Conservation (phyloP, 2,888 invertebrate genomes). For the Sphecodes monilicornis region DNA sequence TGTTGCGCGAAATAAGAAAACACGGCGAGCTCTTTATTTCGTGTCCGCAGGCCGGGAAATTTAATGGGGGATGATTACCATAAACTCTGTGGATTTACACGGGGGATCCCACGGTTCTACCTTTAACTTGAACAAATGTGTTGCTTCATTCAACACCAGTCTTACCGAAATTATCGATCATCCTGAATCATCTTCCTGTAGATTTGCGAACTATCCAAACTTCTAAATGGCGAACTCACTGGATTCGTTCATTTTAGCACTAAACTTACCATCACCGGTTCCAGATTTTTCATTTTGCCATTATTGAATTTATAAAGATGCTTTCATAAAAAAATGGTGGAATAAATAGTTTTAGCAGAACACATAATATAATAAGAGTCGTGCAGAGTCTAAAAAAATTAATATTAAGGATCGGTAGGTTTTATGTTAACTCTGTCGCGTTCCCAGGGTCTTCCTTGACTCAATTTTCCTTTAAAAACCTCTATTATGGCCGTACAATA, state of each 20-base stretch:
- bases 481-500: too few species aligned
- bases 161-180: neutral
- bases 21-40: constrained; percentile 10
- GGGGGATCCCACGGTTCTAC: neutral
- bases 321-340: too few species aligned
- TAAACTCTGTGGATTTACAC: neutral
- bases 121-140: neutral
- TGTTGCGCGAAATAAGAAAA: constrained; percentile 42
- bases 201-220: too few species aligned
- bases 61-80: constrained; percentile 27
- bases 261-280: too few species aligned
- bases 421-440: neutral
- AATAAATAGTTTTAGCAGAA: too few species aligned
- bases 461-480: neutral
- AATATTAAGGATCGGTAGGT: too few species aligned
- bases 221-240: too few species aligned
- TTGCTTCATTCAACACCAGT: neutral
- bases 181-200: neutral
- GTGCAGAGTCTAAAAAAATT: too few species aligned
- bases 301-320: too few species aligned
- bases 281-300: too few species aligned
- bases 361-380: too few species aligned
- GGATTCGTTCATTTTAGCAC: too few species aligned
- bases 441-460: neutral
- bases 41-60: constrained; percentile 11